These are phyloP conservation scores for Acholoe squamosa DNA, from an alignment of 2,888 invertebrate genomes.

Conservation along the genomic window DNA sequence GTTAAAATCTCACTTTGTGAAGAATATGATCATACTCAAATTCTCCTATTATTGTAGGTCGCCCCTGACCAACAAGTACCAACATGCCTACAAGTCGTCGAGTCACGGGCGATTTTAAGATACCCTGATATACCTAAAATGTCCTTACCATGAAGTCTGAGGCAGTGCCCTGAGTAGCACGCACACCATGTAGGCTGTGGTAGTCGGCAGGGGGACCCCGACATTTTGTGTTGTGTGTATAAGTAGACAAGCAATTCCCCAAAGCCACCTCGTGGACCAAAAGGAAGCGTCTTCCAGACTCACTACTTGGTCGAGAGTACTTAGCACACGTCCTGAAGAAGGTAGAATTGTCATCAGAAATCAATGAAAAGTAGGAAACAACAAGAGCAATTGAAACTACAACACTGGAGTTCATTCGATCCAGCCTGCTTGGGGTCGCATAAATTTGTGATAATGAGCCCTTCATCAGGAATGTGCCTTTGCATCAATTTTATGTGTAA, in stretches of 20 bases:
- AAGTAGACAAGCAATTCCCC: slow-evolving; percentile 73
- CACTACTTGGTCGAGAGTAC: slow-evolving; percentile 76
- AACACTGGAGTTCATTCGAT: too few species aligned
- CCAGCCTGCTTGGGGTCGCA: too few species aligned
- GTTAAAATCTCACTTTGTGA: too few species aligned
- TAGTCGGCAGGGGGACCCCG: slow-evolving; percentile 77
- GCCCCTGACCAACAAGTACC: too few species aligned
- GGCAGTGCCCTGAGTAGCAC: slow-evolving; percentile 65
- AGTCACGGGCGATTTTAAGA: too few species aligned
- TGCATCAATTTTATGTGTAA: too few species aligned
- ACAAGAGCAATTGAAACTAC: too few species aligned
- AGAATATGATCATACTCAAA: not conserved
- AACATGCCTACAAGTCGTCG: too few species aligned
- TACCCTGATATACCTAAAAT: too few species aligned
- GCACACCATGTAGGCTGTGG: slow-evolving; percentile 80
- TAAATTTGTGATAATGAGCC: too few species aligned
- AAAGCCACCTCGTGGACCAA: slow-evolving; percentile 78
- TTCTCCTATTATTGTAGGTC: not conserved
- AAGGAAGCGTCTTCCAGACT: slow-evolving; percentile 75
- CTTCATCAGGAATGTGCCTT: too few species aligned
- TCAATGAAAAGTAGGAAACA: too few species aligned
- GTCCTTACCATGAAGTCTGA: slow-evolving; percentile 76
- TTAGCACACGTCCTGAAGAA: slow-evolving; percentile 70
- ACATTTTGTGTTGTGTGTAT: slow-evolving; percentile 67
- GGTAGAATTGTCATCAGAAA: not conserved